A percentile compares a stretch with the other conserved stretches of the same genome.
Evolutionary conservation across 2,113 vertebrate species (phyloP).

Genomic region (Stegostoma tigrinum): DNA sequence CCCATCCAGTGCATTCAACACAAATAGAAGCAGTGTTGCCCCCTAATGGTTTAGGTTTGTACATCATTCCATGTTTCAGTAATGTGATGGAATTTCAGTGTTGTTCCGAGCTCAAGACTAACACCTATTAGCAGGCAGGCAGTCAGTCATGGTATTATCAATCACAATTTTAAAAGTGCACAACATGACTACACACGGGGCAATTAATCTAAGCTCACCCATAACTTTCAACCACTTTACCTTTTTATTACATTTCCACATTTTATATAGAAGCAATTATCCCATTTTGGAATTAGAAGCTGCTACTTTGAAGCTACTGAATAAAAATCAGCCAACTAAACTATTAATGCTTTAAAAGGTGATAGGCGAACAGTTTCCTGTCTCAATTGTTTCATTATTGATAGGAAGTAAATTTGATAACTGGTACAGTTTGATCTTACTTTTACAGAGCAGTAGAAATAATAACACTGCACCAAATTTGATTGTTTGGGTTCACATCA

Average conservation of each 20-base stretch:
- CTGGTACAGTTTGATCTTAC: background rate
- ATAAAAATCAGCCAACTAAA: slow-evolving; percentile 30
- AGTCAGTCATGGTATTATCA: slow-evolving; percentile 30
- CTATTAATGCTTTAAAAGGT: slow-evolving; percentile 19
- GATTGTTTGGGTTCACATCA: background rate
- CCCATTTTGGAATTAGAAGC: slow-evolving; percentile 30
- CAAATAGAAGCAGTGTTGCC: slow-evolving; percentile 78
- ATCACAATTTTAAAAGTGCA: slow-evolving; percentile 33
- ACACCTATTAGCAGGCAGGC: slow-evolving; percentile 24
- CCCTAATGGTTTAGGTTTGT: slow-evolving; percentile 66
- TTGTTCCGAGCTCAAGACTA: slow-evolving; percentile 25
- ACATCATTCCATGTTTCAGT: background rate
- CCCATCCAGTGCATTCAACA: background rate
- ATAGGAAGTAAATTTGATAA: slow-evolving; percentile 20
- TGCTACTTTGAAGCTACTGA: background rate
- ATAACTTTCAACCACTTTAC: slow-evolving; percentile 28
- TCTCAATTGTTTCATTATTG: background rate
- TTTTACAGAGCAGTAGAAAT: background rate
- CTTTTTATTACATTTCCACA: slow-evolving; percentile 36
- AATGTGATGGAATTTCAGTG: slow-evolving; percentile 29
- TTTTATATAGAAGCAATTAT: slow-evolving; percentile 29
- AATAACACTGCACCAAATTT: background rate
- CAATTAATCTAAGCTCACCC: slow-evolving; percentile 33
- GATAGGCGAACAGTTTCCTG: background rate
- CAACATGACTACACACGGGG: slow-evolving; percentile 26